These are phyloP conservation scores for Dromaius novaehollandiae DNA, from an alignment of 2,113 vertebrate species.

Conservation along the genomic window DNA sequence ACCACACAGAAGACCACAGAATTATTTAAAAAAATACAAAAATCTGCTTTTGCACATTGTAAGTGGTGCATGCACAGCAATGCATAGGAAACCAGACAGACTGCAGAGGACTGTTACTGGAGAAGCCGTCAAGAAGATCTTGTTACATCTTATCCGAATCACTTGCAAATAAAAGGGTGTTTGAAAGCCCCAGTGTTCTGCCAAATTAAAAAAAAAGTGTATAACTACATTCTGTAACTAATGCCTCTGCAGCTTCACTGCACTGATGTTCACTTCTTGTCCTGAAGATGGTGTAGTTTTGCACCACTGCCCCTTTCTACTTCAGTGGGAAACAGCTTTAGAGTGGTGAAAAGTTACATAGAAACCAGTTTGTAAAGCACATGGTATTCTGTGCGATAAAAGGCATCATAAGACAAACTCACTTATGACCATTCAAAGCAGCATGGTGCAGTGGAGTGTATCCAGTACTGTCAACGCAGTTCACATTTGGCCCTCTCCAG, in stretches of 20 bases:
- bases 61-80: background rate
- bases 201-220: background rate
- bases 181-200: rapidly evolving
- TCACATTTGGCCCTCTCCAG: conserved; percentile 98
- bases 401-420: conserved; percentile 10
- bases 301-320: background rate
- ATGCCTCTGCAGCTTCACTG: background rate
- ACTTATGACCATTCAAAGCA: conserved; percentile 96
- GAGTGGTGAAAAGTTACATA: background rate
- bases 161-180: background rate
- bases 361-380: background rate
- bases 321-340: background rate
- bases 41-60: no score
- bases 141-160: background rate
- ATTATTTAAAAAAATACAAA: background rate
- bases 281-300: conserved; percentile 56
- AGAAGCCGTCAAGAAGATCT: background rate
- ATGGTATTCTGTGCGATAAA: background rate
- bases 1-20: background rate
- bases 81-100: background rate
- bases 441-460: conserved; percentile 97
- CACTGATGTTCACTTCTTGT: background rate
- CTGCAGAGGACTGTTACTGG: background rate
- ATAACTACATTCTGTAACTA: background rate
- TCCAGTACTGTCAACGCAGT: conserved; percentile 96